These are phyloP conservation scores for Limnephilus rhombicus DNA, from an alignment of 2,888 invertebrate species.

Conservation along the genomic window DNA sequence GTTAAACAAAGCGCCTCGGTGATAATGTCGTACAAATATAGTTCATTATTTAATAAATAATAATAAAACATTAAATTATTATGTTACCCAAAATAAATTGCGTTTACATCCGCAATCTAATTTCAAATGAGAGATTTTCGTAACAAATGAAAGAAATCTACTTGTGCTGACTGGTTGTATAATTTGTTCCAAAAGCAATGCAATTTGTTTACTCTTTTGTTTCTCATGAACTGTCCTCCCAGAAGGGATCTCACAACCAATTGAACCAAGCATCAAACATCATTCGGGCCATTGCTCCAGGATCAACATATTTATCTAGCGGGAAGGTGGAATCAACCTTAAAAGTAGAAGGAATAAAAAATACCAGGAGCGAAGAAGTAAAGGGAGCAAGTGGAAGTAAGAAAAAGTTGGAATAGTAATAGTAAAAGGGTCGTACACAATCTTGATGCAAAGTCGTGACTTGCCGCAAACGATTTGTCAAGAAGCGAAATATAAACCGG, in stretches of 20 bases:
- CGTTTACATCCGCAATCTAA: no score
- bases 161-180: no score
- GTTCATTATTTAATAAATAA: no score
- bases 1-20: no score
- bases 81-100: no score
- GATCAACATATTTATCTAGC: constrained; percentile 58
- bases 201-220: neutral
- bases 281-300: constrained; percentile 47
- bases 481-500: constrained; percentile 66
- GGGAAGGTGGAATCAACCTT: constrained; percentile 45
- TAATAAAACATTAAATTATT: no score
- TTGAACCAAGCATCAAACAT: constrained; percentile 44
- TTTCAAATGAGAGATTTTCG: no score
- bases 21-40: no score
- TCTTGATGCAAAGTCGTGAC: constrained; percentile 66
- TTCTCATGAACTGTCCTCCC: neutral
- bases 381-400: constrained; percentile 29
- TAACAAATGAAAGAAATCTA: no score
- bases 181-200: no score
- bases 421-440: constrained; percentile 55
- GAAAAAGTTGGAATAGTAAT: constrained; percentile 36
- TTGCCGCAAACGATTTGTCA: constrained; percentile 66
- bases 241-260: constrained; percentile 6
- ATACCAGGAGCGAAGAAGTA: constrained; percentile 20
- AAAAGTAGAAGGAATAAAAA: constrained; percentile 29